Conservation (phyloP, 2,888 invertebrate genomes). For the Lasioglossum figueresi region DNA sequence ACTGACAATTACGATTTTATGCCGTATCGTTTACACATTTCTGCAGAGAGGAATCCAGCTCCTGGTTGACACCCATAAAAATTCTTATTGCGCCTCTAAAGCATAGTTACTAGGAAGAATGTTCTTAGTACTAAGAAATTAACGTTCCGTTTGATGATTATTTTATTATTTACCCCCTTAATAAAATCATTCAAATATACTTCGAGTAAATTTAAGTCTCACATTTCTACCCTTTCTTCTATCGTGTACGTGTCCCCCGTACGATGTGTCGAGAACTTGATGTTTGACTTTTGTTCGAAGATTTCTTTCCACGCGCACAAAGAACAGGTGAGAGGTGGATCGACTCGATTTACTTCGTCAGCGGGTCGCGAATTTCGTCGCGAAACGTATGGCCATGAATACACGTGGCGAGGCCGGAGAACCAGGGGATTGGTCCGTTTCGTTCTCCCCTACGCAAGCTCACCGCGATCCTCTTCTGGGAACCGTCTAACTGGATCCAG, state of each 20-base stretch:
- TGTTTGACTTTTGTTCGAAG: background rate
- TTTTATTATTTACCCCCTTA: no score
- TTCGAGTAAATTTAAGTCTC: no score
- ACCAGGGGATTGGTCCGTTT: slow-evolving; percentile 63
- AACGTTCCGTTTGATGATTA: no score
- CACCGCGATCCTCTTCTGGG: slow-evolving; percentile 64
- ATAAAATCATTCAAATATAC: no score
- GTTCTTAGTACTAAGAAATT: background rate
- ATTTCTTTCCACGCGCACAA: background rate
- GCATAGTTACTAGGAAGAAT: background rate
- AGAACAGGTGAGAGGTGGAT: background rate
- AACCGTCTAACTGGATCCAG: slow-evolving; percentile 67
- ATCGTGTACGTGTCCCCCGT: background rate
- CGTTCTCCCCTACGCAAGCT: slow-evolving; percentile 71
- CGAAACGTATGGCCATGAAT: slow-evolving; percentile 44
- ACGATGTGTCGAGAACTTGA: background rate
- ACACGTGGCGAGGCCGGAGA: slow-evolving; percentile 64
- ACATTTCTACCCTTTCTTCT: no score
- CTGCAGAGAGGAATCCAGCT: background rate
- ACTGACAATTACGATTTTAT: background rate
- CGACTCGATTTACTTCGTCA: slow-evolving; percentile 4
- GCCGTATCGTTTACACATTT: background rate
- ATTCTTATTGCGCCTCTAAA: background rate
- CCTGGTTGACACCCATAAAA: background rate
- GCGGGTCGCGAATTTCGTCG: background rate